Evolutionary conservation across 2,888 invertebrate species (phyloP).

Genomic region (Agrotis segetum): DNA sequence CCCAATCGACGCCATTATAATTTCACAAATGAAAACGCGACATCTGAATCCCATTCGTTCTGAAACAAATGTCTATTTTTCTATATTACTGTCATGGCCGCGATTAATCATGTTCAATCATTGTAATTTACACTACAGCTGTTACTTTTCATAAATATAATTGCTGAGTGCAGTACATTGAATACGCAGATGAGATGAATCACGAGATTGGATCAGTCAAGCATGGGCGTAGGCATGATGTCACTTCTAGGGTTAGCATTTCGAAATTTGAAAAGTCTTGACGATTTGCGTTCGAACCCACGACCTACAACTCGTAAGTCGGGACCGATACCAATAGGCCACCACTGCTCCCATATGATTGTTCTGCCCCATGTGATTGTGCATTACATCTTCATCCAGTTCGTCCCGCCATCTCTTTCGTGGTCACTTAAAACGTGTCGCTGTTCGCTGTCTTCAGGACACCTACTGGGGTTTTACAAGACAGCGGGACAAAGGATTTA

Average conservation of each 20-base stretch:
- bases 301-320: too few species aligned
- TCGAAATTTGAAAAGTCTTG: not conserved
- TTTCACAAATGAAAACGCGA: slow-evolving; percentile 49
- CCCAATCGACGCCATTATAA: slow-evolving; percentile 34
- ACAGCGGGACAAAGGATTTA: too few species aligned
- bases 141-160: slow-evolving; percentile 51
- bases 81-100: slow-evolving; percentile 36
- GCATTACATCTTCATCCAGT: too few species aligned
- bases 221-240: slow-evolving; percentile 70
- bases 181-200: slow-evolving; percentile 63
- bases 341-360: too few species aligned
- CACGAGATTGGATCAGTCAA: slow-evolving; percentile 60
- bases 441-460: too few species aligned
- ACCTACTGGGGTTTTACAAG: too few species aligned
- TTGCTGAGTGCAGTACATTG: slow-evolving; percentile 46
- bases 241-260: slow-evolving; percentile 45
- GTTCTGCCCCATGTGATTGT: too few species aligned
- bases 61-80: slow-evolving; percentile 31
- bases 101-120: slow-evolving; percentile 54
- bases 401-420: too few species aligned
- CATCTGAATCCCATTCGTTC: slow-evolving; percentile 45
- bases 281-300: too few species aligned
- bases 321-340: too few species aligned
- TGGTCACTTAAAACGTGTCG: too few species aligned
- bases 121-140: slow-evolving; percentile 59